Conservation (phyloP, 53 echinoderm and acorn worm genomes). For the Mesocentrotus franciscanus region DNA sequence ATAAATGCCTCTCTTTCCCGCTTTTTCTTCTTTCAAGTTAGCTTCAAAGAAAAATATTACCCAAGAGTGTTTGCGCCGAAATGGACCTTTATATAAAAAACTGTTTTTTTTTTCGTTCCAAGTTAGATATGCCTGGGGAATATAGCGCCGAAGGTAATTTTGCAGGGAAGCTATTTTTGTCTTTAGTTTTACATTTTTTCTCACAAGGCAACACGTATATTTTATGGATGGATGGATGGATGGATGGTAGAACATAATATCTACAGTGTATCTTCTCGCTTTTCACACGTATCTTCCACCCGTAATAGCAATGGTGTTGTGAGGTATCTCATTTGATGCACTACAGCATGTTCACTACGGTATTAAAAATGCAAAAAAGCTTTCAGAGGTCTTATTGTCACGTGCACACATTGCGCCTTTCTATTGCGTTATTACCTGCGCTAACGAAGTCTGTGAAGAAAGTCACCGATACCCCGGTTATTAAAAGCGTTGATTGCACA, state of each 20-base stretch:
- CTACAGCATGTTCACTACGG: too few relatives aligned
- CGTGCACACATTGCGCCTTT: too few relatives aligned
- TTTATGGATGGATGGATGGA: neutral
- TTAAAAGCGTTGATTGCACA: too few relatives aligned
- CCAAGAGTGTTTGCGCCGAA: neutral
- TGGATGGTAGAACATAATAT: neutral
- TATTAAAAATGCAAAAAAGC: too few relatives aligned
- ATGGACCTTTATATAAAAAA: neutral
- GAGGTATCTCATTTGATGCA: neutral
- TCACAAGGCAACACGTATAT: neutral
- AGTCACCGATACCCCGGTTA: too few relatives aligned
- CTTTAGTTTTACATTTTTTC: neutral
- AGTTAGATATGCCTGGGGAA: neutral
- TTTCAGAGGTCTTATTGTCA: too few relatives aligned
- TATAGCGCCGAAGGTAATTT: neutral
- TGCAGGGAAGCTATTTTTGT: neutral
- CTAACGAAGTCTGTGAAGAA: too few relatives aligned
- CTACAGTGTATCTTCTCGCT: neutral
- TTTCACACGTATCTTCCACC: neutral
- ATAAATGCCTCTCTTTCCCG: neutral
- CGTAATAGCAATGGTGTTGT: neutral
- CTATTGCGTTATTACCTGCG: too few relatives aligned
- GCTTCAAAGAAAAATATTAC: neutral
- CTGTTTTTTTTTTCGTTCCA: neutral
- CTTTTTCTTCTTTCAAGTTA: neutral